Conservation (phyloP, 2,797 vertebrate genomes). For the Tarsius wallacei region DNA sequence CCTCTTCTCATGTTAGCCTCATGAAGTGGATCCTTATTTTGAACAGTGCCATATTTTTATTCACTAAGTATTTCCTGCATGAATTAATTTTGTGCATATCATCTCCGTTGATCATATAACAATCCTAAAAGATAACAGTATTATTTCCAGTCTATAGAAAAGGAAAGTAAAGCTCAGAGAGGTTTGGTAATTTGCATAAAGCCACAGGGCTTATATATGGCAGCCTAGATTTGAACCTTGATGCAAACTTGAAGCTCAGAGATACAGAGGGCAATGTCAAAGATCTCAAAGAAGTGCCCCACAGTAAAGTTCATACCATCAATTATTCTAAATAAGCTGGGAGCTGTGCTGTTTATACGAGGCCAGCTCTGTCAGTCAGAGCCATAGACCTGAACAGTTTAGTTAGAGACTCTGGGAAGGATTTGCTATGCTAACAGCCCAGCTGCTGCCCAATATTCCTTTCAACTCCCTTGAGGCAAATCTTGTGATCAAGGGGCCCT, state of each 20-base stretch:
- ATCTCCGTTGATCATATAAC: not conserved
- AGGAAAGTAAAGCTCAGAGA: not conserved
- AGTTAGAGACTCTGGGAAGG: not conserved
- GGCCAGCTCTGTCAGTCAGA: not conserved
- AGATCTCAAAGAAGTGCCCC: not conserved
- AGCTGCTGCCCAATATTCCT: not conserved
- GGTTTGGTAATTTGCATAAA: not conserved
- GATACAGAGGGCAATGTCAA: not conserved
- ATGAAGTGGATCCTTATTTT: not conserved
- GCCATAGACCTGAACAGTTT: not conserved
- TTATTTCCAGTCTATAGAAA: not conserved
- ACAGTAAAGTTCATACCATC: not conserved
- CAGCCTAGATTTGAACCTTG: not conserved
- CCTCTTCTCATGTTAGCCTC: not conserved
- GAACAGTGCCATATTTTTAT: not conserved
- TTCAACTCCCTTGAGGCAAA: not conserved
- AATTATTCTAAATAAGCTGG: not conserved
- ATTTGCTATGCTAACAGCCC: not conserved
- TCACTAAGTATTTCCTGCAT: not conserved
- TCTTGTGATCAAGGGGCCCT: not conserved
- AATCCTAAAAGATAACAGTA: not conserved
- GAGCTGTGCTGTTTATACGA: not conserved
- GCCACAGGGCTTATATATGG: not conserved
- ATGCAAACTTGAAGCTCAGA: not conserved
- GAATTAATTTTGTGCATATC: not conserved